phyloP scores from a whole-genome alignment of 1,140 invertebrate genomes.

The Lepidotrigona ventralis region DNA sequence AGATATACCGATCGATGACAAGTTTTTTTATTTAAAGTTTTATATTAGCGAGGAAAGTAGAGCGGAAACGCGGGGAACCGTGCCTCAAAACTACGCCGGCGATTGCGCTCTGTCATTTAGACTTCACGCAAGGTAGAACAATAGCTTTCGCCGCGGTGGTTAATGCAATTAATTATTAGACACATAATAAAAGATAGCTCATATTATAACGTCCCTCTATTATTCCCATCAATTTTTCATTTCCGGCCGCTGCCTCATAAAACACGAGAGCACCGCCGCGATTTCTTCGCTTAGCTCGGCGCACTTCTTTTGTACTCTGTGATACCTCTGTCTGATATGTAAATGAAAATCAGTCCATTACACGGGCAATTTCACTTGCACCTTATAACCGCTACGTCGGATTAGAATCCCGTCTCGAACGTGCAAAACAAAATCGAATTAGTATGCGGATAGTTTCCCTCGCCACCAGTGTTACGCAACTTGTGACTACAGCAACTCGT shows the following conservation, averaged over 20 bases:
- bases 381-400: background rate
- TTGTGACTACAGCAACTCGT: no score
- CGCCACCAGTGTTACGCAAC: background rate
- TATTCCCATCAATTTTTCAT: constrained; percentile 1
- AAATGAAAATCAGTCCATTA: constrained; percentile 37
- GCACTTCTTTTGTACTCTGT: background rate
- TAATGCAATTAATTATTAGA: constrained; percentile 55
- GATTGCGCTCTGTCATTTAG: constrained; percentile 35
- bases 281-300: background rate
- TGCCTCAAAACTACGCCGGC: constrained; percentile 20
- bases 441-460: background rate
- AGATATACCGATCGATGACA: constrained; percentile 11
- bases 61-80: constrained; percentile 42
- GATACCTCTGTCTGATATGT: constrained; percentile 15
- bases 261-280: background rate
- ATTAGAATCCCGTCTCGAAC: background rate
- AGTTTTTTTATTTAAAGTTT: constrained; percentile 4
- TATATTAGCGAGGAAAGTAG: constrained; percentile 35
- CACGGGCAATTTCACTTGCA: constrained; percentile 23
- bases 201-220: background rate
- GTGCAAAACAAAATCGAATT: constrained; percentile 24
- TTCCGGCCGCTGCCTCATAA: background rate
- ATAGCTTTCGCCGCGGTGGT: constrained; percentile 47
- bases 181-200: background rate
- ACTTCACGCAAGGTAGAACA: constrained; percentile 35